Conservation (phyloP, 2,113 vertebrate species). For the Otocyon megalotis region DNA sequence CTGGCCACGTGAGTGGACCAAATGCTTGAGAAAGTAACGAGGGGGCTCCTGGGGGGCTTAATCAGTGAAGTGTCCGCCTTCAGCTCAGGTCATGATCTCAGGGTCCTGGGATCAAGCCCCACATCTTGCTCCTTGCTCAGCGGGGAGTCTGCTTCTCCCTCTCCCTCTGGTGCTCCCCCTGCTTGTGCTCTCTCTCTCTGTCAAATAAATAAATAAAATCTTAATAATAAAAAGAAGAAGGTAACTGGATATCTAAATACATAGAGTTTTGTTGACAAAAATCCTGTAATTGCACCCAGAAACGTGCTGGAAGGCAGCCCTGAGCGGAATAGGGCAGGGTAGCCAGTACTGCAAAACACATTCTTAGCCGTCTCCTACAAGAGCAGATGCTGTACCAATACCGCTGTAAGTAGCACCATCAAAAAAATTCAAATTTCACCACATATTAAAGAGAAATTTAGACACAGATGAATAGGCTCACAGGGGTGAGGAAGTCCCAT, state of each 20-base stretch:
- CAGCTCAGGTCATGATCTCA: no score
- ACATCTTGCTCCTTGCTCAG: no score
- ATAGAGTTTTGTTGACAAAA: constrained; percentile 19
- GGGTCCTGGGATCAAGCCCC: no score
- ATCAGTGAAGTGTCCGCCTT: no score
- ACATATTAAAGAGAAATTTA: neutral
- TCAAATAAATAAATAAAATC: no score
- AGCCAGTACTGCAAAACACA: neutral
- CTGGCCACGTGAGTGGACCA: accelerated
- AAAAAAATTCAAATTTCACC: neutral
- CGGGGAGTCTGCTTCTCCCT: no score
- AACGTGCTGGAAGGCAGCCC: neutral
- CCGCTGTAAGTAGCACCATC: neutral
- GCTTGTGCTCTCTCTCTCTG: no score
- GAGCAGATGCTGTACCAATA: neutral
- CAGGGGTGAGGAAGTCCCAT: neutral
- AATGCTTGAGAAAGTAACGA: neutral
- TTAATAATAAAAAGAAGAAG: neutral
- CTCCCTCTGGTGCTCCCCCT: no score
- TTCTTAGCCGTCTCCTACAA: neutral
- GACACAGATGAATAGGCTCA: neutral
- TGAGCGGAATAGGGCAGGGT: neutral
- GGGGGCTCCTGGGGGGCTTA: no score
- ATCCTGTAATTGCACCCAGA: constrained; percentile 40
- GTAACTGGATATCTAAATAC: neutral